Evolutionary conservation across 1,140 invertebrate genomes (phyloP).

Genomic region (Araneus ventricosus): DNA sequence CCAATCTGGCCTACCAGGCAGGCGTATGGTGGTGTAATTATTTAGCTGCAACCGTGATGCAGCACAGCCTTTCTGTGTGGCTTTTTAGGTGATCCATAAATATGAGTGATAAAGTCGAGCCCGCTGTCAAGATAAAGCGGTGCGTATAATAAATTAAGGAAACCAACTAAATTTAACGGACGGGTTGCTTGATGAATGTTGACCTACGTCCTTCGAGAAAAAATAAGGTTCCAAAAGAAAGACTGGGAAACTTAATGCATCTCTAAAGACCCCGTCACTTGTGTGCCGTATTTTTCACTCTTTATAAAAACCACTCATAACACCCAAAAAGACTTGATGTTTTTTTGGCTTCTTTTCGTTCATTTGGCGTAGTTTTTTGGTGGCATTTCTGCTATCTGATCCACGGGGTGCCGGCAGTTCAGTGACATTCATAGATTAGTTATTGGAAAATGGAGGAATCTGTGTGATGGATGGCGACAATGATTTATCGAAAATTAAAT

Average conservation of each 20-base stretch:
- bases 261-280: conserved; percentile 23
- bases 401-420: conserved; percentile 23
- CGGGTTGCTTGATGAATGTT: conserved; percentile 57
- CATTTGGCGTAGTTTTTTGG: conserved; percentile 42
- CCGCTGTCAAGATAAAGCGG: conserved; percentile 61
- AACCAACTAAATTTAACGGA: conserved; percentile 61
- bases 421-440: conserved; percentile 46
- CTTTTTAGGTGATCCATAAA: conserved; percentile 59
- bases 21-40: conserved; percentile 37
- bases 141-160: conserved; percentile 67
- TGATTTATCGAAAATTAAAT: conserved; percentile 60
- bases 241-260: background rate
- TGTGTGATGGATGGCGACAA: conserved; percentile 49
- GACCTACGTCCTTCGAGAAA: conserved; percentile 2
- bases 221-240: background rate
- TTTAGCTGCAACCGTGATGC: background rate
- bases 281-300: conserved; percentile 1
- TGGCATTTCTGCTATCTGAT: conserved; percentile 11
- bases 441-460: conserved; percentile 13
- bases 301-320: background rate
- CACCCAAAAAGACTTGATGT: background rate
- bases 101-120: conserved; percentile 64
- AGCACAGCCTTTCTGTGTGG: background rate
- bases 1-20: background rate
- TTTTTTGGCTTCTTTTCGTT: background rate